Evolutionary conservation across 2,888 invertebrate genomes (phyloP).

Genomic region (Gerris lacustris): DNA sequence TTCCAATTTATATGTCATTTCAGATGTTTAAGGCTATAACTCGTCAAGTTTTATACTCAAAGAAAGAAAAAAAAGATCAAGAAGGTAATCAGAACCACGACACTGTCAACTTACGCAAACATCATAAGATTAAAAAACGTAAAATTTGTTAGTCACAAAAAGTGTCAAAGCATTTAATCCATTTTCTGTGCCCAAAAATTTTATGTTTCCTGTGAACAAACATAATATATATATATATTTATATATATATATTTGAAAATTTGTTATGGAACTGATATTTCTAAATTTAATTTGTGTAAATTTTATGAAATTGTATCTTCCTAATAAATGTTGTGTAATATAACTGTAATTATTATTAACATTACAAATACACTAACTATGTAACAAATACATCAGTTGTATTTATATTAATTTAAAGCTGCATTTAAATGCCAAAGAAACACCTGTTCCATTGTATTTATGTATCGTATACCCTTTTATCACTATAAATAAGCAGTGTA

Average conservation of each 20-base stretch:
- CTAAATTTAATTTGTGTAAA: conserved; percentile 1
- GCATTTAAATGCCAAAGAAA: too few relatives aligned
- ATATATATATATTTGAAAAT: not conserved
- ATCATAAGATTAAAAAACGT: conserved; percentile 33
- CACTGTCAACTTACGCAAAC: conserved; percentile 58
- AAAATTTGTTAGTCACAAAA: conserved; percentile 33
- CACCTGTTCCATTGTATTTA: too few relatives aligned
- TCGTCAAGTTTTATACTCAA: conserved; percentile 70
- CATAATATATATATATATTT: not conserved
- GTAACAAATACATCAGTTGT: not conserved
- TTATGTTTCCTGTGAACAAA: not conserved
- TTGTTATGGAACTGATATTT: conserved; percentile 2
- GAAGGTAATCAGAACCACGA: conserved; percentile 54
- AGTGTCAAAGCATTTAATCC: not conserved
- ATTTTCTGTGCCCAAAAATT: conserved; percentile 1
- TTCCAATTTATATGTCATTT: conserved; percentile 24
- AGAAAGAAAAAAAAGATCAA: conserved; percentile 65
- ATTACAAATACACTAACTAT: not conserved
- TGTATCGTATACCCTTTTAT: too few relatives aligned
- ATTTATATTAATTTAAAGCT: too few relatives aligned
- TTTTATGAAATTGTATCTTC: not conserved
- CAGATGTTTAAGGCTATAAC: conserved; percentile 62
- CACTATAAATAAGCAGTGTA: too few relatives aligned
- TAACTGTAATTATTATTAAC: not conserved
- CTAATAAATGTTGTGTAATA: not conserved